These are phyloP conservation scores for Ceyx cyanopectus DNA, from an alignment of 2,113 vertebrate species.

Conservation along the genomic window DNA sequence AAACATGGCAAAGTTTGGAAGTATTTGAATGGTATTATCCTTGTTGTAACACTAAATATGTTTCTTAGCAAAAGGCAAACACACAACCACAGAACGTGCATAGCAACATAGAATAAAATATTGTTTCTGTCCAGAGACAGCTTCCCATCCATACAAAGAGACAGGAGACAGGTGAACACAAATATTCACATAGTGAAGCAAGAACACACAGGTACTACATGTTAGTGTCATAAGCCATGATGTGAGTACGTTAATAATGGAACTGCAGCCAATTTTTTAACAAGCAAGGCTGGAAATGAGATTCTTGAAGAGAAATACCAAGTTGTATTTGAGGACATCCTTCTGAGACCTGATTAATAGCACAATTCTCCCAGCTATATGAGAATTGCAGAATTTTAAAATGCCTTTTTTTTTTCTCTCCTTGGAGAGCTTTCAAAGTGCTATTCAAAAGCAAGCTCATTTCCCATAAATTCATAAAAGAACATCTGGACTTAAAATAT, in stretches of 20 bases:
- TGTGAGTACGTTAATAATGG: not conserved
- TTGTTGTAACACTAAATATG: not conserved
- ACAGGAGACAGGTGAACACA: not conserved
- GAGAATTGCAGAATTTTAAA: conserved; percentile 1
- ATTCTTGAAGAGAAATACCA: not conserved
- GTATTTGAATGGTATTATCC: conserved; percentile 36
- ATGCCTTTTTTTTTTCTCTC: not conserved
- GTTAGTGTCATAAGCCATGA: not conserved
- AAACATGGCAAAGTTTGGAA: not conserved
- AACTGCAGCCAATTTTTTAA: not conserved
- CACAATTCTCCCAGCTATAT: not conserved
- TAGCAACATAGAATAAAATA: not conserved
- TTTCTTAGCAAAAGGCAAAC: not conserved
- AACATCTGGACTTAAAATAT: conserved; percentile 64
- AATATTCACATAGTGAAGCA: not conserved
- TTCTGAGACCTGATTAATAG: conserved; percentile 38
- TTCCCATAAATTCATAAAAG: conserved; percentile 42
- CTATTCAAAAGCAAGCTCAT: conserved; percentile 36
- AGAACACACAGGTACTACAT: not conserved
- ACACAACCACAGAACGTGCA: rapidly evolving
- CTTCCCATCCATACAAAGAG: not conserved
- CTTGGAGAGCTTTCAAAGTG: conserved; percentile 53
- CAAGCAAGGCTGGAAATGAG: not conserved
- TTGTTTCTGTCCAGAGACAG: not conserved
- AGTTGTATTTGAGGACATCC: not conserved